Percentiles rank a stretch among this genome's conserved stretches.
Evolutionary conservation across 2,797 vertebrate species (phyloP).

Genomic region (Mormyrus hasselquistii): DNA sequence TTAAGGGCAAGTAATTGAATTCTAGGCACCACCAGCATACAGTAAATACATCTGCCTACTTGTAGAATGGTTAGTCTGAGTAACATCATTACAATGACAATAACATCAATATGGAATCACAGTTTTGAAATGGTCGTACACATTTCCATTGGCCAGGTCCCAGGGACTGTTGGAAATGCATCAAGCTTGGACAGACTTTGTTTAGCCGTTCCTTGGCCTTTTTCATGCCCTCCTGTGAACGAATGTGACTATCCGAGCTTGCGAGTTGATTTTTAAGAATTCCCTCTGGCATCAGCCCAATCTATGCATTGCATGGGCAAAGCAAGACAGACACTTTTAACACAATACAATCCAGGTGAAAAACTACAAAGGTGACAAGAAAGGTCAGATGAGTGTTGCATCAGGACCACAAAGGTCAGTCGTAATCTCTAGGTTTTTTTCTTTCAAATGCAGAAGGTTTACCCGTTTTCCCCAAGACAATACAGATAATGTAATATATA

Average conservation of each 20-base stretch:
- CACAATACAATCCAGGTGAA: not conserved
- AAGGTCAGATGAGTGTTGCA: not conserved
- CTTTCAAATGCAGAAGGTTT: not conserved
- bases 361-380: not conserved
- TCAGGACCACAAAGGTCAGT: not conserved
- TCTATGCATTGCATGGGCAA: not conserved
- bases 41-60: slow-evolving; percentile 41
- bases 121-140: not conserved
- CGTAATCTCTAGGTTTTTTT: not conserved
- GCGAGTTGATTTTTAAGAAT: slow-evolving; percentile 31
- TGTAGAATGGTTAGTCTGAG: not conserved
- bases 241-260: slow-evolving; percentile 31
- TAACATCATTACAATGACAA: not conserved
- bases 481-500: not conserved
- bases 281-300: not conserved
- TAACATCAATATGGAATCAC: not conserved
- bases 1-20: slow-evolving; percentile 54
- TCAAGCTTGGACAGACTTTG: not conserved
- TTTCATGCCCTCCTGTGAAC: slow-evolving; percentile 19
- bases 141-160: not conserved
- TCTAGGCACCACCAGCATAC: slow-evolving; percentile 42
- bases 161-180: not conserved
- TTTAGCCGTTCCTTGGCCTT: slow-evolving; percentile 14
- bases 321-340: not conserved
- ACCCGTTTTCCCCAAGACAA: not conserved